Conservation (phyloP, 2,113 vertebrate species). For the Python bivittatus region DNA sequence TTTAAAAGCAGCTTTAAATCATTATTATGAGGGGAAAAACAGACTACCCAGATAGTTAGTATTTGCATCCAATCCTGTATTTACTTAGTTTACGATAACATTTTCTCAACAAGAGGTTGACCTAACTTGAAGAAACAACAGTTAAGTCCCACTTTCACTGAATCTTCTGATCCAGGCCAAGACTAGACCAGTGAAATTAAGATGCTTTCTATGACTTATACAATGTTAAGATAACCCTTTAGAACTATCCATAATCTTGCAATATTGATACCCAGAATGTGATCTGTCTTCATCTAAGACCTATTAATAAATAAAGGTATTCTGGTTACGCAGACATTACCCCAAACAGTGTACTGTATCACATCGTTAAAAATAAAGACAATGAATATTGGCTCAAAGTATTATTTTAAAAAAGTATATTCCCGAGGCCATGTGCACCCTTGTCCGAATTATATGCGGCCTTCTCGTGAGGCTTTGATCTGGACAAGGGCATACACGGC, state of each 20-base stretch:
- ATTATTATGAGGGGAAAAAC: too few relatives aligned
- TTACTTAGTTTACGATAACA: not conserved
- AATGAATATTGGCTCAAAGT: too few relatives aligned
- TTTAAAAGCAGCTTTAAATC: not conserved
- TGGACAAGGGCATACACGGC: not conserved
- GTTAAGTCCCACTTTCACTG: not conserved
- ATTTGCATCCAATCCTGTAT: not conserved
- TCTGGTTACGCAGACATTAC: not conserved
- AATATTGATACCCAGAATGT: not conserved
- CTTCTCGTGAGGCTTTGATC: not conserved
- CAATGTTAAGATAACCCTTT: not conserved
- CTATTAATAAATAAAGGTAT: not conserved
- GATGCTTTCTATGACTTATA: not conserved
- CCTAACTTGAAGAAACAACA: not conserved
- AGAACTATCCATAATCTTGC: not conserved
- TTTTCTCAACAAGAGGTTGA: not conserved
- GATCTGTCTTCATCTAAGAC: not conserved
- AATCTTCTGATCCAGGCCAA: not conserved
- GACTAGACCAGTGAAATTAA: not conserved
- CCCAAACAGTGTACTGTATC: not conserved
- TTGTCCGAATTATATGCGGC: not conserved
- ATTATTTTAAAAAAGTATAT: not conserved
- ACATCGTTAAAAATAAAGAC: too few relatives aligned
- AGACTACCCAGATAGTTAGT: not conserved
- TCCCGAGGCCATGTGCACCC: not conserved